phyloP scores from a whole-genome alignment of 1,140 invertebrate species.

The Drosophila miranda region DNA sequence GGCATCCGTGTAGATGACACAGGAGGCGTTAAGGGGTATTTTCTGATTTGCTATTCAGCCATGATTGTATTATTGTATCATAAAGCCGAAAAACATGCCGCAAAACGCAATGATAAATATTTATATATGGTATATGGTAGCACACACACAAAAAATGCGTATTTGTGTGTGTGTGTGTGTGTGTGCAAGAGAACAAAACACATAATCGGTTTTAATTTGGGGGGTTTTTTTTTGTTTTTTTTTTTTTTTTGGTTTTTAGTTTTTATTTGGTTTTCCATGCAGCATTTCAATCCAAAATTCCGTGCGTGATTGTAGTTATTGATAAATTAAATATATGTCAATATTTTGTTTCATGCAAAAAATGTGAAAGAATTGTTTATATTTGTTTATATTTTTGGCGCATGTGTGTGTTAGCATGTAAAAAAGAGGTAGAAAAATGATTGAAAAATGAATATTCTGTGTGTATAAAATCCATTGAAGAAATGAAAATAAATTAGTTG shows the following conservation, averaged over 20 bases:
- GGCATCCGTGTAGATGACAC: slow-evolving; percentile 97
- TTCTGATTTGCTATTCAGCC: slow-evolving; percentile 81
- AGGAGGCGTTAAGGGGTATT: slow-evolving; percentile 93
- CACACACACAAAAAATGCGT: slow-evolving; percentile 8
- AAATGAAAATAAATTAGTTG: slow-evolving; percentile 36
- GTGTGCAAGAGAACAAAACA: slow-evolving; percentile 21
- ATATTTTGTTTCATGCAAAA: slow-evolving; percentile 52
- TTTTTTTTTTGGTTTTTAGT: slow-evolving; percentile 21
- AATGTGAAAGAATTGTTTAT: slow-evolving; percentile 39
- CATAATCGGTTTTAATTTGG: slow-evolving; percentile 27
- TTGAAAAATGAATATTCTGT: slow-evolving; percentile 47
- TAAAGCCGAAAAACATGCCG: slow-evolving; percentile 28
- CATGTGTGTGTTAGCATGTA: slow-evolving; percentile 72
- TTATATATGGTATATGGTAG: slow-evolving; percentile 2
- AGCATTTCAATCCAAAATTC: slow-evolving; percentile 64
- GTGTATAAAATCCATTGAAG: slow-evolving; percentile 23
- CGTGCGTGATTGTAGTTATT: slow-evolving; percentile 59
- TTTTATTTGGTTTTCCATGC: slow-evolving; percentile 54
- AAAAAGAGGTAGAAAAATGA: slow-evolving; percentile 57
- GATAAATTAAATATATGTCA: slow-evolving; percentile 53
- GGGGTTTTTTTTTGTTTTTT: background rate
- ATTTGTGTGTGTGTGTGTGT: slow-evolving; percentile 31
- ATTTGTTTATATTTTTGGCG: slow-evolving; percentile 38
- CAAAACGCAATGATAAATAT: slow-evolving; percentile 27
- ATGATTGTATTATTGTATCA: background rate